Percentiles rank a stretch among this genome's conserved stretches.
Conservation (phyloP, 2,797 vertebrate genomes). For the Monodelphis domestica region DNA sequence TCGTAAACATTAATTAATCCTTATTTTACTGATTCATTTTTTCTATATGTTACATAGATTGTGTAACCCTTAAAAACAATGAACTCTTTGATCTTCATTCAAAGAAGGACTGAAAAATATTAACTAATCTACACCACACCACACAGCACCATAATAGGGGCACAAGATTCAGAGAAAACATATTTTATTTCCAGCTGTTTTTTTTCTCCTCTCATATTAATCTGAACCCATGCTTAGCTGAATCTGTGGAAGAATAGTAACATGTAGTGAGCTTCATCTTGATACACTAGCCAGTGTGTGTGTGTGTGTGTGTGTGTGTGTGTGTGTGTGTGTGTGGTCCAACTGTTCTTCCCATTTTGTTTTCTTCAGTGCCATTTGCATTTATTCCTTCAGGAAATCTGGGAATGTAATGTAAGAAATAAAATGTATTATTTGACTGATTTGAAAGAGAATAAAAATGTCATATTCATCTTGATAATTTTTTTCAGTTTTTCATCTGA, state of each 20-base stretch:
- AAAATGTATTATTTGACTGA: background rate
- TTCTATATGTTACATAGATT: conserved; percentile 61
- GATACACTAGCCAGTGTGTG: background rate
- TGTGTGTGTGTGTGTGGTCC: background rate
- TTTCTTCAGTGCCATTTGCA: background rate
- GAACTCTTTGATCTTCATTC: conserved; percentile 41
- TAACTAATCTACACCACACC: background rate
- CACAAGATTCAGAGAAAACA: background rate
- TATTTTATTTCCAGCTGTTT: background rate
- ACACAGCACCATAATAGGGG: background rate
- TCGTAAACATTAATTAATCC: conserved; percentile 51
- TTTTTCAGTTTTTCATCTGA: background rate
- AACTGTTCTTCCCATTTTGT: background rate
- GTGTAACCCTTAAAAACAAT: conserved; percentile 51
- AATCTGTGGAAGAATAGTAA: background rate
- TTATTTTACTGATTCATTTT: conserved; percentile 57
- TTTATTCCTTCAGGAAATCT: background rate
- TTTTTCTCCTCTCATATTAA: background rate
- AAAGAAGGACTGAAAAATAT: conserved; percentile 36
- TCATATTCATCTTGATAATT: background rate
- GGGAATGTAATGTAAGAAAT: background rate
- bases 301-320: background rate
- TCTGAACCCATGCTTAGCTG: background rate
- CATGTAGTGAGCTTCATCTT: background rate
- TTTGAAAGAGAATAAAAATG: background rate